A percentile compares a stretch with the other conserved stretches of the same genome.
Evolutionary conservation across 1,140 invertebrate species (phyloP).

Genomic region (Papilio glaucus): DNA sequence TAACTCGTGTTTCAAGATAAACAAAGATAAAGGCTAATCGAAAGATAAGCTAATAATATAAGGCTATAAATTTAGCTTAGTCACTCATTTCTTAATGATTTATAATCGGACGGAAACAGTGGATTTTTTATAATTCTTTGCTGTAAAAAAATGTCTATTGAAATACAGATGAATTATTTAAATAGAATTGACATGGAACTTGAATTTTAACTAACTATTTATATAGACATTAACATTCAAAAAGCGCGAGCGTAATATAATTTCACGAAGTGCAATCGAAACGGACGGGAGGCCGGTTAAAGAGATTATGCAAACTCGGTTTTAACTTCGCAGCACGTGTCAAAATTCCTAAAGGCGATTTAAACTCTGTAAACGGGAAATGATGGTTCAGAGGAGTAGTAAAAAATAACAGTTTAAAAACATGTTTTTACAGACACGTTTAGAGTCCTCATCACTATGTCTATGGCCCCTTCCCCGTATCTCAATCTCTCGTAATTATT

Average conservation of each 20-base stretch:
- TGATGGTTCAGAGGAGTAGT: not conserved
- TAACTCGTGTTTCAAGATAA: too few relatives aligned
- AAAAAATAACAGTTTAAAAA: too few relatives aligned
- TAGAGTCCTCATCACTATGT: too few relatives aligned
- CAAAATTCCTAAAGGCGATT: slow-evolving; percentile 1
- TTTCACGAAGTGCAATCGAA: slow-evolving; percentile 20
- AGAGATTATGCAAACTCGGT: slow-evolving; percentile 11
- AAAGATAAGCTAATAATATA: too few relatives aligned
- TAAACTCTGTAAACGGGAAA: not conserved
- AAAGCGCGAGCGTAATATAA: slow-evolving; percentile 11
- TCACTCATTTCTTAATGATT: too few relatives aligned
- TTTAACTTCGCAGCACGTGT: slow-evolving; percentile 10
- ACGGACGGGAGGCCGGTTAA: not conserved
- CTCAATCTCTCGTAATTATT: too few relatives aligned
- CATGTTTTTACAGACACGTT: too few relatives aligned
- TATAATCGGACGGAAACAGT: too few relatives aligned
- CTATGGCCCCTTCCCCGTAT: too few relatives aligned
- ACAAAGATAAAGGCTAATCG: too few relatives aligned
- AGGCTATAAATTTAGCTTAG: too few relatives aligned
- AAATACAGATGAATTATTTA: not conserved
- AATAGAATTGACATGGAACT: not conserved
- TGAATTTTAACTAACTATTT: slow-evolving; percentile 7
- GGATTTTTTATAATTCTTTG: not conserved
- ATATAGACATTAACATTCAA: not conserved
- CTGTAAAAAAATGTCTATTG: not conserved